These are phyloP conservation scores for Lacanobia oleracea DNA, from an alignment of 2,888 invertebrate genomes.

Conservation along the genomic window DNA sequence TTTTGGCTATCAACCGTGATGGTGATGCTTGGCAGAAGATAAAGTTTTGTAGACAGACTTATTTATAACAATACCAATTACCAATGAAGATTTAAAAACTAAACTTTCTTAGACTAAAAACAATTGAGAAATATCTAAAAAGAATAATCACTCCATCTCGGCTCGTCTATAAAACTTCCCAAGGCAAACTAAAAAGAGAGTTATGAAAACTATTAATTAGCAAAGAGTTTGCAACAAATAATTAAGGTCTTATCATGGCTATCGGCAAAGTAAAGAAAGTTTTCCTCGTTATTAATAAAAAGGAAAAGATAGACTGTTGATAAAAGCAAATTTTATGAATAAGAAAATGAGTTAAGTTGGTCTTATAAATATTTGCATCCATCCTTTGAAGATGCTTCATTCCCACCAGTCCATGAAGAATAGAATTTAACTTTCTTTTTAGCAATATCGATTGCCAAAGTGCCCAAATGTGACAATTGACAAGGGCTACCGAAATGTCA, in stretches of 20 bases:
- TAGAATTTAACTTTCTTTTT: no score
- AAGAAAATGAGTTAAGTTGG: not conserved
- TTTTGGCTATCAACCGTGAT: no score
- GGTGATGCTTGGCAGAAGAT: not conserved
- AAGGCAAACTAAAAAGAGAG: constrained; percentile 9
- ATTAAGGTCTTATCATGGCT: constrained; percentile 31
- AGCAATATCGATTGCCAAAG: no score
- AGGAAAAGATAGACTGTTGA: not conserved
- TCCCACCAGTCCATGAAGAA: no score
- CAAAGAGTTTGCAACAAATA: constrained; percentile 45
- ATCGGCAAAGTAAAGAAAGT: constrained; percentile 28
- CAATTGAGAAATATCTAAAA: no score
- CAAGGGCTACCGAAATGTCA: no score
- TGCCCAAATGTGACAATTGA: no score
- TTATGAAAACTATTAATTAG: constrained; percentile 50
- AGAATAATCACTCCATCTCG: not conserved
- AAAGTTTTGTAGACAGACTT: not conserved
- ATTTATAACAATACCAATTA: constrained; percentile 2
- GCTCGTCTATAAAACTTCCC: constrained; percentile 13
- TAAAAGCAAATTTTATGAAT: not conserved
- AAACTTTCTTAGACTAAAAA: not conserved
- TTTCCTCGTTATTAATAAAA: constrained; percentile 15
- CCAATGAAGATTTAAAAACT: not conserved
- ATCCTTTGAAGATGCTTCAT: not conserved
- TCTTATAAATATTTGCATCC: constrained; percentile 8